Percentiles rank a stretch among this genome's conserved stretches.
Conservation (phyloP, 1,140 invertebrate genomes). For the Leptinotarsa lineolata region DNA sequence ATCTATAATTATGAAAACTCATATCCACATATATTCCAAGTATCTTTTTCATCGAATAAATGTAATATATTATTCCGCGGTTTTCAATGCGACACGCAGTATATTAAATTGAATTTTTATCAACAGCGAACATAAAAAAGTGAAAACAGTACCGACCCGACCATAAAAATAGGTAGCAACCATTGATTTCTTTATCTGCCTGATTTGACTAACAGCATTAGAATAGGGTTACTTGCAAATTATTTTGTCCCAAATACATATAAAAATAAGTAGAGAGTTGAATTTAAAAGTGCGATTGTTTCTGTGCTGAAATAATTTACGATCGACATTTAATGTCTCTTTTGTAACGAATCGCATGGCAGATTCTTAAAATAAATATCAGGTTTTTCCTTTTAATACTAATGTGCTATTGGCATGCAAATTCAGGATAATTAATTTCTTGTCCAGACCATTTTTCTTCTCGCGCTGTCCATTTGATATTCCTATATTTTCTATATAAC, state of each 20-base stretch:
- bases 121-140: slow-evolving; percentile 2
- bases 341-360: neutral
- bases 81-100: too few species aligned
- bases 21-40: too few species aligned
- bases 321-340: neutral
- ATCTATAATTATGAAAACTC: too few species aligned
- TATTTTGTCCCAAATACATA: slow-evolving; percentile 16
- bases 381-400: neutral
- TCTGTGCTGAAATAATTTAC: neutral
- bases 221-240: slow-evolving; percentile 21
- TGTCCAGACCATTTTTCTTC: too few species aligned
- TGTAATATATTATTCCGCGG: too few species aligned
- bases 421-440: too few species aligned
- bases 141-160: neutral
- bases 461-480: too few species aligned
- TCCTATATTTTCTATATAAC: too few species aligned
- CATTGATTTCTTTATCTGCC: slow-evolving; percentile 16
- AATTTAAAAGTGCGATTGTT: neutral
- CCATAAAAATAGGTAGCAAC: neutral
- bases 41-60: too few species aligned
- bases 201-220: slow-evolving; percentile 16
- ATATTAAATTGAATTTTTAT: neutral
- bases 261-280: slow-evolving; percentile 17
- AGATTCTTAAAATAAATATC: neutral
- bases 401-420: too few species aligned